Evolutionary conservation across 2,888 invertebrate genomes (phyloP).

Genomic region (Cosmorhoe ocellata): DNA sequence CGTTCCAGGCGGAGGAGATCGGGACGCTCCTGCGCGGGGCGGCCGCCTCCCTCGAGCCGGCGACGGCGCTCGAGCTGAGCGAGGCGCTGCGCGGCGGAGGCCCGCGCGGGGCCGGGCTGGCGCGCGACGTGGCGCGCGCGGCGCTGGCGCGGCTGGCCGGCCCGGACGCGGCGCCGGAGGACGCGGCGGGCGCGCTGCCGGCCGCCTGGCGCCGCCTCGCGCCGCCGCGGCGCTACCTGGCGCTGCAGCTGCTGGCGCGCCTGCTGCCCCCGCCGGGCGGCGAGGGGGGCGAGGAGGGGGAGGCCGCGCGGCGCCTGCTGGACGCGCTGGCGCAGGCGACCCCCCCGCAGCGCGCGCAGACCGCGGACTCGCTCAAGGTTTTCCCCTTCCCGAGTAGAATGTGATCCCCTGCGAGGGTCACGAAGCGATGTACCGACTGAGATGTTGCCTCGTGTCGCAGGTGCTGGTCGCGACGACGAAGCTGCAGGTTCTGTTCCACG

Average conservation of each 20-base stretch:
- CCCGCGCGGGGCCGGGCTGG: conserved; percentile 22
- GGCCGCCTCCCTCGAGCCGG: conserved; percentile 16
- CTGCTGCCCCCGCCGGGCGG: conserved; percentile 16
- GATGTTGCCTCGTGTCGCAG: no score
- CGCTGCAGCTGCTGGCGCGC: conserved; percentile 29
- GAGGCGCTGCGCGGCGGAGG: conserved; percentile 36
- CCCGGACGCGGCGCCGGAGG: conserved; percentile 4
- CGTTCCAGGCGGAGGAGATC: conserved; percentile 9
- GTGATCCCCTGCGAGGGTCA: no score
- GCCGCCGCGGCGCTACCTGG: conserved; percentile 18
- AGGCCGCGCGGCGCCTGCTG: conserved; percentile 17
- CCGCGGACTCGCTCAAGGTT: conserved; percentile 33
- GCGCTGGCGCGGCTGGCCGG: conserved; percentile 1
- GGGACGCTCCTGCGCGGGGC: conserved; percentile 24
- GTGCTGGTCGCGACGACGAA: no score
- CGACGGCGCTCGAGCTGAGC: conserved; percentile 27
- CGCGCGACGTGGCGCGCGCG: conserved; percentile 18
- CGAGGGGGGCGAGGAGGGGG: conserved; percentile 9
- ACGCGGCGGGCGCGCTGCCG: conserved; percentile 11
- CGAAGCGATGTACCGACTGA: no score
- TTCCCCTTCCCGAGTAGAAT: no score
- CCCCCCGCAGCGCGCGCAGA: conserved; percentile 16
- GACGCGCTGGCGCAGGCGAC: conserved; percentile 27
- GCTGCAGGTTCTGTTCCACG: no score
- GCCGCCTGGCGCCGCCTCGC: conserved; percentile 14